phyloP scores from a whole-genome alignment of 2,888 invertebrate species.

The Gymnoscelis rufifasciata region DNA sequence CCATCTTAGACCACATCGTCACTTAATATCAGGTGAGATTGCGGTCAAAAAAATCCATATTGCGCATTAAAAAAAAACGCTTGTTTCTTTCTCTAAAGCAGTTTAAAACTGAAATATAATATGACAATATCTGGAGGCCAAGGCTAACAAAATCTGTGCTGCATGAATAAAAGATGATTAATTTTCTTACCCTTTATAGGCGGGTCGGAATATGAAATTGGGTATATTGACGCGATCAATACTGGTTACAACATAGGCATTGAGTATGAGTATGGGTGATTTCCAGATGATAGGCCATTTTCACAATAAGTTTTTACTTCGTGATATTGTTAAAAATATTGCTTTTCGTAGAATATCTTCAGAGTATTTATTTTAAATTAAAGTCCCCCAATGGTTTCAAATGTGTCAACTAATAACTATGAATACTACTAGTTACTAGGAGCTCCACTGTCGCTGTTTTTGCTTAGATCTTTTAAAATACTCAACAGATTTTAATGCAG shows the following conservation, averaged over 20 bases:
- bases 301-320: background rate
- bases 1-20: too few relatives aligned
- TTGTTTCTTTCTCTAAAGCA: background rate
- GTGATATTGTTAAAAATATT: too few relatives aligned
- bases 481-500: too few relatives aligned
- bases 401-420: too few relatives aligned
- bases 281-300: background rate
- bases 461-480: too few relatives aligned
- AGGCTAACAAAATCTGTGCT: slow-evolving; percentile 21
- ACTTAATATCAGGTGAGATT: too few relatives aligned
- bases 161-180: slow-evolving; percentile 27
- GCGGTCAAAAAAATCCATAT: too few relatives aligned
- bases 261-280: background rate
- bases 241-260: slow-evolving; percentile 7
- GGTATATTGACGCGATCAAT: slow-evolving; percentile 15
- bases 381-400: too few relatives aligned
- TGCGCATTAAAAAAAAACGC: background rate
- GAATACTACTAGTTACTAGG: too few relatives aligned
- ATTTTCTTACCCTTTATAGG: slow-evolving; percentile 19
- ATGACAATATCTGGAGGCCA: slow-evolving; percentile 13
- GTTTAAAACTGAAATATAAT: background rate
- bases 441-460: too few relatives aligned
- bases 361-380: too few relatives aligned
- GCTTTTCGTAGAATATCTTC: too few relatives aligned
- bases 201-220: slow-evolving; percentile 13